Conservation (phyloP, 2,888 invertebrate species). For the Xestia sexstrigata region DNA sequence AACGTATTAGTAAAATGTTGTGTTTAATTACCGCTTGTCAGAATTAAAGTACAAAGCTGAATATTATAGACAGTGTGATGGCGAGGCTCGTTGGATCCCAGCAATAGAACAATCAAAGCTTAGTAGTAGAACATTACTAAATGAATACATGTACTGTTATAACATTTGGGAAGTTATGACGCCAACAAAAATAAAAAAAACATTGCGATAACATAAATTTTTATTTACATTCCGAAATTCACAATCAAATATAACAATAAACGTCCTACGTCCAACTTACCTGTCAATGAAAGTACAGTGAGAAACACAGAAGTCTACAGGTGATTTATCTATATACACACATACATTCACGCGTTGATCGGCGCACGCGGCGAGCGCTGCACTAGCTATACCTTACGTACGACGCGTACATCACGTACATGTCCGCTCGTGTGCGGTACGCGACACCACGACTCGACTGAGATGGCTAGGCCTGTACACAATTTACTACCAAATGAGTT, state of each 20-base stretch:
- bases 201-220: constrained; percentile 89
- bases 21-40: constrained; percentile 63
- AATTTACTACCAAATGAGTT: constrained; percentile 72
- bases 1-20: constrained; percentile 61
- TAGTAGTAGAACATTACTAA: constrained; percentile 47
- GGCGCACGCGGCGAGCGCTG: constrained; percentile 37
- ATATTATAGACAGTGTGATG: constrained; percentile 58
- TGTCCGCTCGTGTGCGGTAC: constrained; percentile 39
- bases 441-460: constrained; percentile 40
- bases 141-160: constrained; percentile 55
- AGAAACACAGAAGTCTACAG: constrained; percentile 73
- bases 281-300: constrained; percentile 81
- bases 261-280: constrained; percentile 78
- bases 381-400: constrained; percentile 9
- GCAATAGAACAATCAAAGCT: constrained; percentile 66
- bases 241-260: constrained; percentile 88
- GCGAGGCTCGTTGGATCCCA: constrained; percentile 64
- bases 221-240: constrained; percentile 90
- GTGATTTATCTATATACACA: constrained; percentile 77
- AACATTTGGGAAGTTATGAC: constrained; percentile 50
- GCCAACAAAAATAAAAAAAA: constrained; percentile 74
- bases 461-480: constrained; percentile 81
- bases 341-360: constrained; percentile 70
- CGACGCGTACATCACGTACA: constrained; percentile 2
- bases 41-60: constrained; percentile 64